phyloP scores from a whole-genome alignment of 1,140 invertebrate species.

The Diuraphis noxia region DNA sequence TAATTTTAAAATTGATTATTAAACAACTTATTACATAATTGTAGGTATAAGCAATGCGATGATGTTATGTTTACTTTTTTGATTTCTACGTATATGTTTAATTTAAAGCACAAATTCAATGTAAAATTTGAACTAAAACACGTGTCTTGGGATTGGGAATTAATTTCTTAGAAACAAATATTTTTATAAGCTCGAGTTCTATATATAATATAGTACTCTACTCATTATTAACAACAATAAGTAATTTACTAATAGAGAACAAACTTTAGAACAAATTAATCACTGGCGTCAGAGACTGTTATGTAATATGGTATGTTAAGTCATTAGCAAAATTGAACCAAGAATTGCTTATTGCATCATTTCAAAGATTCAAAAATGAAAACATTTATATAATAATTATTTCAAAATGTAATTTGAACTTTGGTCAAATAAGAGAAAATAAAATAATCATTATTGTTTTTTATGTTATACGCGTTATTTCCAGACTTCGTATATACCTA shows the following conservation, averaged over 20 bases:
- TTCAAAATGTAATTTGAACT: neutral
- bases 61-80: neutral
- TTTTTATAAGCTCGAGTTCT: neutral
- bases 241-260: neutral
- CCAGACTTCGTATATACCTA: neutral
- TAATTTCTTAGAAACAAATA: neutral
- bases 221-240: neutral
- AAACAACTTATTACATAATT: neutral
- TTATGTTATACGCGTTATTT: neutral
- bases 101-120: neutral
- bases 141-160: neutral
- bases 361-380: neutral
- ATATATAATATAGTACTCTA: neutral
- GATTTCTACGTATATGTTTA: neutral
- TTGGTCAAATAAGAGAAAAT: neutral
- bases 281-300: neutral
- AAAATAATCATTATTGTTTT: neutral
- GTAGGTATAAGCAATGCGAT: neutral
- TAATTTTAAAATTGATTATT: neutral
- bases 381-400: neutral
- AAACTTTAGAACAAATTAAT: neutral
- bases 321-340: neutral
- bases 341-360: neutral
- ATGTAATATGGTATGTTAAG: neutral
- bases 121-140: neutral